These are phyloP conservation scores for Emydoidea blandingii DNA, from an alignment of 2,797 vertebrate species.

Conservation along the genomic window DNA sequence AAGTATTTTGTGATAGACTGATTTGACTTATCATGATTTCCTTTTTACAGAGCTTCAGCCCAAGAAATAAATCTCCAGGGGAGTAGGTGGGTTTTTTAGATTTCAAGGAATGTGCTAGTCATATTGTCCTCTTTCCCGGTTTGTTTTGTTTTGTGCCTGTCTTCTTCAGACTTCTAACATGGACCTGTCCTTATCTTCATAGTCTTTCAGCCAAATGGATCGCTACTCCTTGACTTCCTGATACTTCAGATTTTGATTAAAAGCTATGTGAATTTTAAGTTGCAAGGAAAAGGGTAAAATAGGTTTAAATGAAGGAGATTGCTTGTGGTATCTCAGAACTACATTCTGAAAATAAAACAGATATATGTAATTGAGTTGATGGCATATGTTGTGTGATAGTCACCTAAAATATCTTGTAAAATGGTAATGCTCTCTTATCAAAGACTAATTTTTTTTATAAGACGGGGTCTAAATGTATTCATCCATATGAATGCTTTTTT, in stretches of 20 bases:
- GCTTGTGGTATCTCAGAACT: not conserved
- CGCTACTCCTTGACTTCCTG: not conserved
- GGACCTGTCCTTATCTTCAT: not conserved
- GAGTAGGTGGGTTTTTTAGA: not conserved
- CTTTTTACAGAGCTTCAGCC: not conserved
- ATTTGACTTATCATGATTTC: not conserved
- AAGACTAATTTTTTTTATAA: no score
- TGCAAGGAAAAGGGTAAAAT: not conserved
- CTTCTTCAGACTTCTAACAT: not conserved
- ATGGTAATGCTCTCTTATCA: not conserved
- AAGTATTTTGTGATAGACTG: conserved; percentile 74
- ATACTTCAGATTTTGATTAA: not conserved
- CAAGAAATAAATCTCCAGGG: not conserved
- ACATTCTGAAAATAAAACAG: not conserved
- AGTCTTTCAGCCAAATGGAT: not conserved
- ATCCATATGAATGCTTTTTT: not conserved
- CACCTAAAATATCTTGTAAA: not conserved
- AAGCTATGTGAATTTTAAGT: not conserved
- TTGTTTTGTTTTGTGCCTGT: not conserved
- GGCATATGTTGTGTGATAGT: not conserved
- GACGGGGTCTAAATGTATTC: not conserved
- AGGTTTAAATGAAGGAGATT: not conserved
- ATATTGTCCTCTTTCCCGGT: not conserved
- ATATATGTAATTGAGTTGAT: not conserved
- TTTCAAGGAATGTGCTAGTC: not conserved